phyloP scores from a whole-genome alignment of 2,113 vertebrate species.

The Balaeniceps rex region DNA sequence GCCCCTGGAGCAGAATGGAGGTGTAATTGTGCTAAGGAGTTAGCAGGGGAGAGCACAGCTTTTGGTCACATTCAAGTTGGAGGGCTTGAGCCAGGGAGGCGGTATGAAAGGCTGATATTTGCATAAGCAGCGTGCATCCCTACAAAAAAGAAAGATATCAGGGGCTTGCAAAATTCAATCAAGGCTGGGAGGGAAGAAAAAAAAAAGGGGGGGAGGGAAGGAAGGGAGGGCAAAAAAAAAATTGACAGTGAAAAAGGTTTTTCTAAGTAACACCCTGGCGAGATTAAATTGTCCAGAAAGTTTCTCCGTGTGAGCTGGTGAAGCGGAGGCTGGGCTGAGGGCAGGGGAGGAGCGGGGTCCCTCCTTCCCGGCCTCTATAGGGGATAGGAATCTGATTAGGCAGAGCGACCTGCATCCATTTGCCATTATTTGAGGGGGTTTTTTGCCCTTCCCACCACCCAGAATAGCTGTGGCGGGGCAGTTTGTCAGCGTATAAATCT shows the following conservation, averaged over 20 bases:
- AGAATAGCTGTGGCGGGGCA: neutral
- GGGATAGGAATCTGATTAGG: constrained; percentile 64
- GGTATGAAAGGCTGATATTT: constrained; percentile 85
- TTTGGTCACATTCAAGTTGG: constrained; percentile 82
- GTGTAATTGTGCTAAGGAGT: constrained; percentile 67
- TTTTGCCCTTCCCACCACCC: neutral
- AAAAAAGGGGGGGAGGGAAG: neutral
- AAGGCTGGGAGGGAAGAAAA: constrained; percentile 65
- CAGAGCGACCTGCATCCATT: constrained; percentile 53
- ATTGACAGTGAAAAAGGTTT: constrained; percentile 64
- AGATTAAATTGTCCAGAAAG: constrained; percentile 87
- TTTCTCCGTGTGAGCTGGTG: constrained; percentile 76
- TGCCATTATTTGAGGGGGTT: neutral
- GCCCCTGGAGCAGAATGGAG: constrained; percentile 65
- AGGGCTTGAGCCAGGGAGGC: constrained; percentile 69
- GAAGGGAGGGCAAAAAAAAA: constrained; percentile 1
- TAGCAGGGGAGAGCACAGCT: constrained; percentile 60
- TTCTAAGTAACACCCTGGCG: constrained; percentile 78
- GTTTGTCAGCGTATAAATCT: neutral
- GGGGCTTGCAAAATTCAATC: constrained; percentile 64
- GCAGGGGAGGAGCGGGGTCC: constrained; percentile 35
- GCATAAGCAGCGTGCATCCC: constrained; percentile 86
- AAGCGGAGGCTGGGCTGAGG: constrained; percentile 77
- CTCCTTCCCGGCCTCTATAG: constrained; percentile 57
- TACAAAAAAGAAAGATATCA: constrained; percentile 79